Conservation (phyloP, 2,888 invertebrate species). For the Pandemis heparana region DNA sequence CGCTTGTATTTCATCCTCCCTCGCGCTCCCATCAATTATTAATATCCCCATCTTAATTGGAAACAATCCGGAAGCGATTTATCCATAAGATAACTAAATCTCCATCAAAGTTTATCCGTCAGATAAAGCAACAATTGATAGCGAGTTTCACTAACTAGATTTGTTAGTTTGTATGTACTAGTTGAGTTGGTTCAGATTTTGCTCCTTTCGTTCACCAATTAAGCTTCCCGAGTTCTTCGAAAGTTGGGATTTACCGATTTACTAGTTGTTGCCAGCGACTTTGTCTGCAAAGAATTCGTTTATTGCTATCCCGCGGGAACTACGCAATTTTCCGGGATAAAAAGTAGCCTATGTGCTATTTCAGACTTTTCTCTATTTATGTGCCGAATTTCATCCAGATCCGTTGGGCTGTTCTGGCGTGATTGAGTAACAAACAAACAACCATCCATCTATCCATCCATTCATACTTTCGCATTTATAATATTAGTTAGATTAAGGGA, state of each 20-base stretch:
- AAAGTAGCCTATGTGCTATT: no score
- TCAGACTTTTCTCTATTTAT: no score
- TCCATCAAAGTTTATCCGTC: constrained; percentile 27
- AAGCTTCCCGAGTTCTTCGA: no score
- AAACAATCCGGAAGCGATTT: constrained; percentile 32
- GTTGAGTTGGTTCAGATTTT: constrained; percentile 1
- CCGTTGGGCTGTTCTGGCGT: no score
- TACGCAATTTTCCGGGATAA: no score
- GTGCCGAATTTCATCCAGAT: no score
- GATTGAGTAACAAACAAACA: no score
- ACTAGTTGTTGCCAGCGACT: not conserved
- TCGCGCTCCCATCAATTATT: constrained; percentile 20
- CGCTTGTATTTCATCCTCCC: not conserved
- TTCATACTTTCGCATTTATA: no score
- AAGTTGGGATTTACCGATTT: not conserved
- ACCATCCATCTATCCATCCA: no score
- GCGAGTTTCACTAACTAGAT: constrained; percentile 37
- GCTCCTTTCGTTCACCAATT: constrained; percentile 3
- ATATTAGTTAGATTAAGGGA: no score
- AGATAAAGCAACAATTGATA: constrained; percentile 33
- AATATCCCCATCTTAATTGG: constrained; percentile 28
- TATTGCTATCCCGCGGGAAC: no score
- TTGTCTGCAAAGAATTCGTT: no score
- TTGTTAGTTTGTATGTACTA: constrained; percentile 24
- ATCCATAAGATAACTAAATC: constrained; percentile 36